These are phyloP conservation scores for Ophion slaviceki DNA, from an alignment of 2,888 invertebrate species.

Conservation along the genomic window DNA sequence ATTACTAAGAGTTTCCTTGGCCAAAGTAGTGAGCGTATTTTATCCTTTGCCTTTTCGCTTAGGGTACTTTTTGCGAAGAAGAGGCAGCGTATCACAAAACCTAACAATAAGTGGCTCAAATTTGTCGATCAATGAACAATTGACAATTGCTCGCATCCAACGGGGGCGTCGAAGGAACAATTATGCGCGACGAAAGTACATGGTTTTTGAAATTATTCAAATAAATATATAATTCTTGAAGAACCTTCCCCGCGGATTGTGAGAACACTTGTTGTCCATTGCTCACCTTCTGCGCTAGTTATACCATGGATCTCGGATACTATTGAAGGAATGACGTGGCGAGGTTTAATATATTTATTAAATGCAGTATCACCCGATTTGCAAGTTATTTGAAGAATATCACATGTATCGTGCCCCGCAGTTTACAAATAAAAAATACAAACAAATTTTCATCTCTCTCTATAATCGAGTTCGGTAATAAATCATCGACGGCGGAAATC, in stretches of 20 bases:
- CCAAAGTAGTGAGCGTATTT: slow-evolving; percentile 4
- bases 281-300: too few species aligned
- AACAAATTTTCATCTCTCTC: not conserved
- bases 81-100: slow-evolving; percentile 21
- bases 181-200: slow-evolving; percentile 38
- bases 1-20: slow-evolving; percentile 2
- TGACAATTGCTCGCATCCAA: slow-evolving; percentile 16
- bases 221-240: slow-evolving; percentile 24
- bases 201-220: slow-evolving; percentile 1
- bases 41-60: not conserved
- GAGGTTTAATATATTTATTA: slow-evolving; percentile 51
- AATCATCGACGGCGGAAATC: slow-evolving; percentile 27
- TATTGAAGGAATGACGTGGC: not conserved
- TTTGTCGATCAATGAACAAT: slow-evolving; percentile 6
- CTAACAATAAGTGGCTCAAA: slow-evolving; percentile 9
- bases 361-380: slow-evolving; percentile 44
- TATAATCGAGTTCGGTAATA: slow-evolving; percentile 19
- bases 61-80: slow-evolving; percentile 13
- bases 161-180: slow-evolving; percentile 20
- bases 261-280: slow-evolving; percentile 27
- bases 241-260: slow-evolving; percentile 30
- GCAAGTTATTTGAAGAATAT: slow-evolving; percentile 62
- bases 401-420: slow-evolving; percentile 41
- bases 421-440: slow-evolving; percentile 62
- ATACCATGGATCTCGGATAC: too few species aligned